Evolutionary conservation across 2,797 vertebrate species (phyloP).

Genomic region (Cygnus olor): DNA sequence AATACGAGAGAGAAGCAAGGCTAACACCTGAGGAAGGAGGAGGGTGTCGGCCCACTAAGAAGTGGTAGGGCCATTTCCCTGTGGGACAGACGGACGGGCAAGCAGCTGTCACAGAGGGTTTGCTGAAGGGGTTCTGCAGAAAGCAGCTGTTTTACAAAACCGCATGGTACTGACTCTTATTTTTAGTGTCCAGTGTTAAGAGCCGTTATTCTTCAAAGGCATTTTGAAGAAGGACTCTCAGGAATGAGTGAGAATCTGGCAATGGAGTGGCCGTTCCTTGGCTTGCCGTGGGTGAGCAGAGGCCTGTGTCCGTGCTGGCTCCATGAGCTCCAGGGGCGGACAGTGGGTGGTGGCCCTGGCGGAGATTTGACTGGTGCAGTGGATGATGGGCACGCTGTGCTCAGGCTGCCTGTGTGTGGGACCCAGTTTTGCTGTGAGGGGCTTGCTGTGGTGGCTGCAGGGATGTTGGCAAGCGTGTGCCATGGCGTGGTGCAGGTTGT

Average conservation of each 20-base stretch:
- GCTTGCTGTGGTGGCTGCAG: background rate
- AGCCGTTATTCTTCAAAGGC: background rate
- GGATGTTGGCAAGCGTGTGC: fast-evolving
- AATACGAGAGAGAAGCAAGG: background rate
- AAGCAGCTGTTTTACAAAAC: background rate
- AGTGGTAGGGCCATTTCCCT: background rate
- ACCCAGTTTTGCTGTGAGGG: background rate
- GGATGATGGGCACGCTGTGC: fast-evolving
- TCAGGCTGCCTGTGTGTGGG: fast-evolving
- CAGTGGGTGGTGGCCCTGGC: fast-evolving
- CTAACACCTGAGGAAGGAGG: background rate
- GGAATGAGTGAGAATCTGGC: background rate
- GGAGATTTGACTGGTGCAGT: background rate
- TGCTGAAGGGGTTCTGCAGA: background rate
- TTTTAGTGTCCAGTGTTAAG: background rate
- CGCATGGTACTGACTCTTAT: fast-evolving
- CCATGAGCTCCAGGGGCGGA: fast-evolving
- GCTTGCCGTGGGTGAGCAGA: background rate
- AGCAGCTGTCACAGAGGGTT: background rate
- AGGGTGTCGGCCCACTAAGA: background rate
- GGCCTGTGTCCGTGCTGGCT: background rate
- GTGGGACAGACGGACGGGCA: fast-evolving
- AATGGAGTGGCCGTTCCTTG: background rate
- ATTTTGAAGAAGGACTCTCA: background rate
- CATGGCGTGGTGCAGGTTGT: fast-evolving